phyloP scores from a whole-genome alignment of 2,113 vertebrate genomes.

The Siniperca knerii region DNA sequence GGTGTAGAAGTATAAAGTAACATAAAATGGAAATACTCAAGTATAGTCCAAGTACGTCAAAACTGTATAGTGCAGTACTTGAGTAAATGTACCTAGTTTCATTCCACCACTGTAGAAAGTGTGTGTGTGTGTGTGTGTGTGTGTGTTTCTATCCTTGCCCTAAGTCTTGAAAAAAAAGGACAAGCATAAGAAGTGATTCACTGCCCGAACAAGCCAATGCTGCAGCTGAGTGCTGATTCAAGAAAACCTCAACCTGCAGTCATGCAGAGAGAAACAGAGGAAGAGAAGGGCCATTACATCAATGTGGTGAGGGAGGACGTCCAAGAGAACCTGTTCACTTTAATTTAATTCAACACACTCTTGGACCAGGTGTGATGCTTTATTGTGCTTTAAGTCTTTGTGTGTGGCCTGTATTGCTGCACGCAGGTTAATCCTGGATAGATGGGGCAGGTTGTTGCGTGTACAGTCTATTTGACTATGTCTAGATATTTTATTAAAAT shows the following conservation, averaged over 20 bases:
- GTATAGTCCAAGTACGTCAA: background rate
- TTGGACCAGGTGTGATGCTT: background rate
- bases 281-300: background rate
- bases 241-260: slow-evolving; percentile 31
- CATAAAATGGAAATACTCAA: background rate
- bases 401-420: background rate
- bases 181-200: slow-evolving; percentile 24
- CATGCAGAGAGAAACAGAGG: background rate
- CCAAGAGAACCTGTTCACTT: background rate
- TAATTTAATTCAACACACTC: background rate
- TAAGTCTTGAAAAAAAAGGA: slow-evolving; percentile 4
- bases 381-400: background rate
- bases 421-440: background rate
- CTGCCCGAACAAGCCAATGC: background rate
- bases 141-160: background rate
- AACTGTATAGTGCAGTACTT: background rate
- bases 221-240: slow-evolving; percentile 20
- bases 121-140: background rate
- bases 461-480: background rate
- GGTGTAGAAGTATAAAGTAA: background rate
- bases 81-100: background rate
- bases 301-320: background rate
- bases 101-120: background rate
- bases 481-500: slow-evolving; percentile 39
- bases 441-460: background rate